Evolutionary conservation across 2,888 invertebrate species (phyloP).

Genomic region (Catocala sponsa): DNA sequence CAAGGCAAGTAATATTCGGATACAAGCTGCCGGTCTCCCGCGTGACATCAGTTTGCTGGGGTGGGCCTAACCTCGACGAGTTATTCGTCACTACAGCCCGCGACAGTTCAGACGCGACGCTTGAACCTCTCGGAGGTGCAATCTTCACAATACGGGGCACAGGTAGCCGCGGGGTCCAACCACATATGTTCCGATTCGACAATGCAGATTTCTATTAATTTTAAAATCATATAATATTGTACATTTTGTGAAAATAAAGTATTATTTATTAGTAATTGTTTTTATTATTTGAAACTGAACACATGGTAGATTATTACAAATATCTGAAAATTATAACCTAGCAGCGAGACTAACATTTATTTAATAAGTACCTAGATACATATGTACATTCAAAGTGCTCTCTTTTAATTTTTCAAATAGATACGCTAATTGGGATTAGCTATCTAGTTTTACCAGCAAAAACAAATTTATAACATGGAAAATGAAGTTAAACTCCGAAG

Average conservation of each 20-base stretch:
- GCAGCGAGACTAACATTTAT: no score
- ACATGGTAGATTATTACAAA: no score
- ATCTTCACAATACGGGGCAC: conserved; percentile 73
- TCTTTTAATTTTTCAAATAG: no score
- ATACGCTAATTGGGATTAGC: no score
- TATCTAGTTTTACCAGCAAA: no score
- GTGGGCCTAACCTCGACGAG: conserved; percentile 89
- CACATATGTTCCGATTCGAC: conserved; percentile 63
- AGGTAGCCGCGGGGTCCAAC: conserved; percentile 64
- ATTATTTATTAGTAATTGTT: conserved; percentile 3
- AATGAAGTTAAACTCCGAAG: no score
- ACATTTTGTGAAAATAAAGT: conserved; percentile 15
- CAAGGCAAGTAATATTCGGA: conserved; percentile 74
- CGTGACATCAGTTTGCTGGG: conserved; percentile 90
- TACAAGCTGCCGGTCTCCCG: conserved; percentile 87
- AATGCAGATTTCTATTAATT: conserved; percentile 70
- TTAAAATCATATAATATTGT: conserved; percentile 18
- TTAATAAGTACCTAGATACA: no score
- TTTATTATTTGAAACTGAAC: neutral
- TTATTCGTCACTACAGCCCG: conserved; percentile 89
- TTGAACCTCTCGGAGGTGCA: conserved; percentile 71
- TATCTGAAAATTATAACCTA: no score
- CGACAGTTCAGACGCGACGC: conserved; percentile 38
- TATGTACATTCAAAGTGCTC: no score
- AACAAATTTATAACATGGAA: no score